Conservation (phyloP, 1,140 invertebrate genomes). For the Drosophila sp. region DNA sequence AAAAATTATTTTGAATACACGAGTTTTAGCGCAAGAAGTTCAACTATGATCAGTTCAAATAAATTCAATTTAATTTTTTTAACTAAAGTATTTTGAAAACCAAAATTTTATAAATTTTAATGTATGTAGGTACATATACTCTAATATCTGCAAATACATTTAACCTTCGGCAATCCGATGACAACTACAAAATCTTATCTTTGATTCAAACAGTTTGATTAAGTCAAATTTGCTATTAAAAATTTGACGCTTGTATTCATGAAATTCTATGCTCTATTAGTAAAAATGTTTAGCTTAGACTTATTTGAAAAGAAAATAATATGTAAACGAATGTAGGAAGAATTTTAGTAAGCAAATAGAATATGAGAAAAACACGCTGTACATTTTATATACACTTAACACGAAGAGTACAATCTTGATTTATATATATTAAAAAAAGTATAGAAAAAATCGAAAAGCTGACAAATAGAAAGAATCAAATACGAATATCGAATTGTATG, state of each 20-base stretch:
- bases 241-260: background rate
- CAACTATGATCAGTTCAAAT: background rate
- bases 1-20: too few relatives aligned
- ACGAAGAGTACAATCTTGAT: constrained; percentile 59
- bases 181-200: too few relatives aligned
- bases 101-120: too few relatives aligned
- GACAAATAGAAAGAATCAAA: constrained; percentile 8
- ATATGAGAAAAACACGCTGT: constrained; percentile 59
- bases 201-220: background rate
- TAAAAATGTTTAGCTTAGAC: constrained; percentile 6
- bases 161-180: too few relatives aligned
- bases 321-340: constrained; percentile 22
- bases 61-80: too few relatives aligned
- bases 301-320: background rate
- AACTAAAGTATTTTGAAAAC: too few relatives aligned
- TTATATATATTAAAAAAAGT: constrained; percentile 52
- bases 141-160: background rate
- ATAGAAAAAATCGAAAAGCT: constrained; percentile 58
- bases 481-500: constrained; percentile 72
- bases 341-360: constrained; percentile 46
- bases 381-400: constrained; percentile 84
- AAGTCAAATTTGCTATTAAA: background rate
- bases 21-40: too few relatives aligned
- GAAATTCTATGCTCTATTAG: constrained; percentile 9
- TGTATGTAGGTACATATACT: too few relatives aligned